Percentiles rank a stretch among this genome's conserved stretches.
Evolutionary conservation across 2,113 vertebrate species (phyloP).

Genomic region (Procavia capensis): DNA sequence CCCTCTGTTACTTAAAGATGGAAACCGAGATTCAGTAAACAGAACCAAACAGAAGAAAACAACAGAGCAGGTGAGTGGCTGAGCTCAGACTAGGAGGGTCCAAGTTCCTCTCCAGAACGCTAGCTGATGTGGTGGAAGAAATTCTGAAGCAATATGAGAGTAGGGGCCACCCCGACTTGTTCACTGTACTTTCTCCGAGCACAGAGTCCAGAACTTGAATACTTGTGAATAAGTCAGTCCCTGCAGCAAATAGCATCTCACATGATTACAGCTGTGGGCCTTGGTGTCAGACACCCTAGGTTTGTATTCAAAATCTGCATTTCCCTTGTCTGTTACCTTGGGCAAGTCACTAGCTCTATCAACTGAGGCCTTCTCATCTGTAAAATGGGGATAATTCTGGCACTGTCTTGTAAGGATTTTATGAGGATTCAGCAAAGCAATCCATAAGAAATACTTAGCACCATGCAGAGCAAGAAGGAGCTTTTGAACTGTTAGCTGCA

Average conservation of each 20-base stretch:
- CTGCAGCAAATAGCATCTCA: rapidly evolving
- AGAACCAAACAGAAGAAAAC: background rate
- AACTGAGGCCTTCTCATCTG: background rate
- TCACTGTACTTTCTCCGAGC: background rate
- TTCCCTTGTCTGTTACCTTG: background rate
- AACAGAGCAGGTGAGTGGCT: background rate
- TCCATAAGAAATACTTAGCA: background rate
- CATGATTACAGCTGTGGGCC: rapidly evolving
- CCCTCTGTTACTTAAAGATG: background rate
- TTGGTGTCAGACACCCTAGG: background rate
- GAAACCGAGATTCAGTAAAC: background rate
- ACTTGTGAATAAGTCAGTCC: background rate
- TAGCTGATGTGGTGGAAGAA: too few species aligned
- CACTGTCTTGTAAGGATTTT: background rate
- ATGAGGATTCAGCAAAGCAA: background rate
- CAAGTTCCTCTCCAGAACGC: background rate
- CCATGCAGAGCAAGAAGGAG: background rate
- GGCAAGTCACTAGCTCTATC: background rate
- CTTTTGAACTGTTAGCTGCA: background rate
- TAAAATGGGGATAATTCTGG: background rate
- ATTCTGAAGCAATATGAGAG: background rate
- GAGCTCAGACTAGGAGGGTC: background rate
- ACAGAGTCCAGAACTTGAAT: rapidly evolving
- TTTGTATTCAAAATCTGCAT: background rate
- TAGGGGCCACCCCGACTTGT: background rate